Percentiles rank a stretch among this genome's conserved stretches.
phyloP scores from a whole-genome alignment of 2,113 vertebrate species.

The Apaloderma vittatum region DNA sequence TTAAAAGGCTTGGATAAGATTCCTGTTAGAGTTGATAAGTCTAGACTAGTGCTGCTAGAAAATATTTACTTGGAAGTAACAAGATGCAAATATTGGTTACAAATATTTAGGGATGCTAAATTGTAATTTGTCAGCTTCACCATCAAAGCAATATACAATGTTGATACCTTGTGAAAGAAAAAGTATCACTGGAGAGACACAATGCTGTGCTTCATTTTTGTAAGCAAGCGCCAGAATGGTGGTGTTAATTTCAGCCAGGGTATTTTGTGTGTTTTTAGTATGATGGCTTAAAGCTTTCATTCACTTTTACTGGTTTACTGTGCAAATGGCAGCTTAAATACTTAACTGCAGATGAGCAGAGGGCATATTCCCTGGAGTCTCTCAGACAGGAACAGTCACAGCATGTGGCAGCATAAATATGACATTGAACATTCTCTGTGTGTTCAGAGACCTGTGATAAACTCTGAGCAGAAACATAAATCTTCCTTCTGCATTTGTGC shows the following conservation, averaged over 20 bases:
- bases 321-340: neutral
- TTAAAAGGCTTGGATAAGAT: neutral
- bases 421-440: neutral
- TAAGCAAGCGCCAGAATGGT: neutral
- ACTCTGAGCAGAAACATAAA: neutral
- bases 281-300: neutral
- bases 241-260: neutral
- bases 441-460: conserved; percentile 10
- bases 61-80: neutral
- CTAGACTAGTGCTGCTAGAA: neutral
- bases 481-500: neutral
- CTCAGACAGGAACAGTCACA: conserved; percentile 19
- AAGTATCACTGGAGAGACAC: neutral
- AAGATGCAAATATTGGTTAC: neutral
- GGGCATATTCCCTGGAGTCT: neutral
- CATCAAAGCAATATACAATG: neutral
- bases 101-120: neutral
- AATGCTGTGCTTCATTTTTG: neutral
- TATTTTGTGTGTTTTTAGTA: neutral
- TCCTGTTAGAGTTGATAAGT: neutral
- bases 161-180: neutral
- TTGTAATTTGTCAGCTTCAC: neutral
- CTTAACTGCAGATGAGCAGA: neutral
- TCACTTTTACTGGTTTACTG: neutral
- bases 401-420: neutral